Conservation (phyloP, 2,888 invertebrate species). For the Blastobasis lacticolella region DNA sequence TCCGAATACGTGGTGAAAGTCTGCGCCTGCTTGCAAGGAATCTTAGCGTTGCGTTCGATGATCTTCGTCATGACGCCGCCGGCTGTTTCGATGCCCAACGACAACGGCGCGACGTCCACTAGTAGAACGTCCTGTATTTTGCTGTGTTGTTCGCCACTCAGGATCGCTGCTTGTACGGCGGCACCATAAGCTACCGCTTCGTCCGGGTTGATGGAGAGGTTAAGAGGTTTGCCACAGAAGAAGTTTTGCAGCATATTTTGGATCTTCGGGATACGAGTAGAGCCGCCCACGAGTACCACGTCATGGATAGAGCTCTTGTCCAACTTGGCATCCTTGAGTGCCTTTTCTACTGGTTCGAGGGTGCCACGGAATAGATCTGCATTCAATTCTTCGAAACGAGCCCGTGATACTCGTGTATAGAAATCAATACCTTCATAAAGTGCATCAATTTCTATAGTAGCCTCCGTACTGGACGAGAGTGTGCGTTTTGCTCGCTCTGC, state of each 20-base stretch:
- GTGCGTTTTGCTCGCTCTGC: slow-evolving; percentile 86
- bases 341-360: slow-evolving; percentile 84
- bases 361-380: slow-evolving; percentile 82
- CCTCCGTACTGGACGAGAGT: slow-evolving; percentile 83
- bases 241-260: slow-evolving; percentile 83
- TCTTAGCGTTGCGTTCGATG: slow-evolving; percentile 80
- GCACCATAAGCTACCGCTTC: slow-evolving; percentile 88
- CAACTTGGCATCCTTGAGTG: slow-evolving; percentile 84
- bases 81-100: slow-evolving; percentile 85
- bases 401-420: slow-evolving; percentile 81
- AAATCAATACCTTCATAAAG: slow-evolving; percentile 81
- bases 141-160: slow-evolving; percentile 82
- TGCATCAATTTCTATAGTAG: slow-evolving; percentile 83
- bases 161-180: slow-evolving; percentile 82
- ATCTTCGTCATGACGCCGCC: slow-evolving; percentile 87
- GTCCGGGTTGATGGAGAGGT: slow-evolving; percentile 85
- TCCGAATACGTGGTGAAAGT: slow-evolving; percentile 87
- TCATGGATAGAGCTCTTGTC: slow-evolving; percentile 85
- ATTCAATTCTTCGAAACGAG: slow-evolving; percentile 84
- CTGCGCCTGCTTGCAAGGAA: slow-evolving; percentile 81
- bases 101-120: slow-evolving; percentile 77
- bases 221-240: slow-evolving; percentile 82
- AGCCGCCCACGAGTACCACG: slow-evolving; percentile 87
- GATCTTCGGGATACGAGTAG: slow-evolving; percentile 86
- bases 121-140: slow-evolving; percentile 80